Evolutionary conservation across 2,888 invertebrate genomes (phyloP).

Genomic region (Tetragonisca angustula): DNA sequence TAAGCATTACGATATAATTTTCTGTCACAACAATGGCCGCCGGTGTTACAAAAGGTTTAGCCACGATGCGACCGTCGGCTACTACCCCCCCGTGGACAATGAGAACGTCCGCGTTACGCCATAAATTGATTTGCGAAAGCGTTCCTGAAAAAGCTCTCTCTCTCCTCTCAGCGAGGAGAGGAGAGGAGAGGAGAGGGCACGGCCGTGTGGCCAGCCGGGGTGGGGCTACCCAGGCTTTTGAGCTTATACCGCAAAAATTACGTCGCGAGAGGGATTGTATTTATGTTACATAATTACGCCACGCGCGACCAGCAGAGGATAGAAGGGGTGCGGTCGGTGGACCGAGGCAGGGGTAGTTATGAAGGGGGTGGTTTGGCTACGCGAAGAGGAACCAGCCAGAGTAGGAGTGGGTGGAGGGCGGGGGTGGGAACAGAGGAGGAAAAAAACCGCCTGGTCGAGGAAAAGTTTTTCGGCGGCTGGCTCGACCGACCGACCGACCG

Average conservation of each 20-base stretch:
- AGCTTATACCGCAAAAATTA: conserved; percentile 83
- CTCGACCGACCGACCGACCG: conserved; percentile 57
- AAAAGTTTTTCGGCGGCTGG: conserved; percentile 74
- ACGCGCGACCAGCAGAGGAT: conserved; percentile 66
- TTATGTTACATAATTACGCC: conserved; percentile 83
- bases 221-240: conserved; percentile 77
- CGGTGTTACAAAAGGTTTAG: conserved; percentile 81
- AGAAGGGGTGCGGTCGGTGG: conserved; percentile 36
- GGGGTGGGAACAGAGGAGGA: conserved; percentile 37
- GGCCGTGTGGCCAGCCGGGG: conserved; percentile 76
- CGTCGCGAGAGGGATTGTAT: conserved; percentile 81
- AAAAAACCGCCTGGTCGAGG: conserved; percentile 69
- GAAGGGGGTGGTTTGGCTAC: conserved; percentile 29
- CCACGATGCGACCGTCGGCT: conserved; percentile 75
- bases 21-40: conserved; percentile 82
- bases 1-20: conserved; percentile 79
- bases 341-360: conserved; percentile 24
- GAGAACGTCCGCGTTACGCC: conserved; percentile 79
- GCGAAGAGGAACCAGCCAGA: conserved; percentile 30
- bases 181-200: conserved; percentile 35
- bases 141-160: conserved; percentile 77
- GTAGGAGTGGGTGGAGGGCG: conserved; percentile 32
- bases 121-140: conserved; percentile 84
- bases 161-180: conserved; percentile 34
- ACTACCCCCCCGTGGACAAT: conserved; percentile 77